These are phyloP conservation scores for Sylvilagus bachmani DNA, from an alignment of 2,113 vertebrate genomes.

Conservation along the genomic window DNA sequence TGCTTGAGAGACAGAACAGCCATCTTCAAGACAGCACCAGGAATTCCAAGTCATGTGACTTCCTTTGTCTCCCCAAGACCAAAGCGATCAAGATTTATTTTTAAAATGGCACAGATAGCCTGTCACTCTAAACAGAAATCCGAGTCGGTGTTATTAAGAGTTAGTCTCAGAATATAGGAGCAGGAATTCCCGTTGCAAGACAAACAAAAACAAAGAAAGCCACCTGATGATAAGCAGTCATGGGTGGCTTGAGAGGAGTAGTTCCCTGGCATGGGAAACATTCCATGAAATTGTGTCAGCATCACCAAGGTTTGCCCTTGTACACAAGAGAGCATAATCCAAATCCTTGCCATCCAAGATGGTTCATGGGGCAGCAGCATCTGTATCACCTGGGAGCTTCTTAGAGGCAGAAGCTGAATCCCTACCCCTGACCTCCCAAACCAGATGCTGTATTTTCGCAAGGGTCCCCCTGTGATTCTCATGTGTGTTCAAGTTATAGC, in stretches of 20 bases:
- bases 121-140: background rate
- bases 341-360: background rate
- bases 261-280: background rate
- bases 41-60: background rate
- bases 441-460: background rate
- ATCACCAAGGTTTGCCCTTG: too few species aligned
- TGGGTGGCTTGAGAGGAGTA: fast-evolving
- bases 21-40: conserved; percentile 57
- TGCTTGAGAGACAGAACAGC: conserved; percentile 42
- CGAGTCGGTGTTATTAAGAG: too few species aligned
- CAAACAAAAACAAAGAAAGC: background rate
- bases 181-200: fast-evolving
- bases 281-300: fast-evolving
- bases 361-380: fast-evolving
- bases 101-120: background rate
- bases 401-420: background rate
- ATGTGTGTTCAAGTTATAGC: fast-evolving
- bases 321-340: fast-evolving
- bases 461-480: too few species aligned
- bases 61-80: conserved; percentile 54
- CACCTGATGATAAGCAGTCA: fast-evolving
- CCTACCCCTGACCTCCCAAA: background rate
- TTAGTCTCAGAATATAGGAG: background rate
- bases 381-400: fast-evolving
- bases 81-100: background rate